Evolutionary conservation across 1,140 invertebrate species (phyloP).

Genomic region (Holotrichia oblita): DNA sequence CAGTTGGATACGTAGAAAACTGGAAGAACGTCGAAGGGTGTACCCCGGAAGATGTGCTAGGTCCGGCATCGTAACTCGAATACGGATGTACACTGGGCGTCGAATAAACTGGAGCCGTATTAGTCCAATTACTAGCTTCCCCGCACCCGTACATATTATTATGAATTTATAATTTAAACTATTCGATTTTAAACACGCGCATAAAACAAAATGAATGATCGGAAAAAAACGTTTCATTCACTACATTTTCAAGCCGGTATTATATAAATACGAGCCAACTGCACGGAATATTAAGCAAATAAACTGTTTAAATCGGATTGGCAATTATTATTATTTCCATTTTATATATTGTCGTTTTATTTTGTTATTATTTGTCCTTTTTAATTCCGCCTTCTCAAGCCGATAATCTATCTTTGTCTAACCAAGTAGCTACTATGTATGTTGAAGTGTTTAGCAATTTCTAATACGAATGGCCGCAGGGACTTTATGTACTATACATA

Average conservation of each 20-base stretch:
- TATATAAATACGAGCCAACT: not conserved
- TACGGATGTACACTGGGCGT: constrained; percentile 40
- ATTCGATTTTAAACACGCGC: no score
- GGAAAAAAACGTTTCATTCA: no score
- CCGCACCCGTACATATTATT: constrained; percentile 47
- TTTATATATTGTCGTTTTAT: constrained; percentile 8
- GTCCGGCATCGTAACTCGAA: constrained; percentile 49
- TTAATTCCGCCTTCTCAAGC: not conserved
- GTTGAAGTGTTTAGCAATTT: no score
- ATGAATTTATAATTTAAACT: no score
- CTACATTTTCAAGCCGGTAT: no score
- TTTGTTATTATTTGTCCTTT: not conserved
- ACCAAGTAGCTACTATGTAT: not conserved
- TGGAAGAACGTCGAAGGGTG: constrained; percentile 50
- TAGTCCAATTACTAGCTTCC: constrained; percentile 44
- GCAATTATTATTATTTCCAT: constrained; percentile 4
- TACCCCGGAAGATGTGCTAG: constrained; percentile 49
- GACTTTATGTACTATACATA: no score
- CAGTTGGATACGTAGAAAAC: constrained; percentile 52
- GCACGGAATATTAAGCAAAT: not conserved
- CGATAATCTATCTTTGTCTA: not conserved
- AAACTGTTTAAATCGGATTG: not conserved
- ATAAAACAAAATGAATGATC: no score
- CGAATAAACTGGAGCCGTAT: constrained; percentile 44
- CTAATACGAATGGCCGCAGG: no score